These are phyloP conservation scores for Pectinophora gossypiella DNA, from an alignment of 1,140 invertebrate genomes.

Conservation along the genomic window DNA sequence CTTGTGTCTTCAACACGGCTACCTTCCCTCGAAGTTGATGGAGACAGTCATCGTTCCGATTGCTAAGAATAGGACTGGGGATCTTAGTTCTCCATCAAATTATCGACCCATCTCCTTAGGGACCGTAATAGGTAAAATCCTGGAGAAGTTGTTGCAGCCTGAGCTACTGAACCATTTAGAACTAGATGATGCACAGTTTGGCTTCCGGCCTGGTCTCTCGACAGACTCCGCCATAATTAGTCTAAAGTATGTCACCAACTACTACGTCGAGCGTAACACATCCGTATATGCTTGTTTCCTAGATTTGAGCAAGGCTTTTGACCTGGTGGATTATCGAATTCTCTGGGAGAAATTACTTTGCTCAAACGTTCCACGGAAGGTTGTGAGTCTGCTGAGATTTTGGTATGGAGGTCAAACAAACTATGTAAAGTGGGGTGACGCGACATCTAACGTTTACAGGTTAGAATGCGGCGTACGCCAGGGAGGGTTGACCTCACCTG, in stretches of 20 bases:
- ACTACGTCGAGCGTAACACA: background rate
- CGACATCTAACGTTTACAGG: background rate
- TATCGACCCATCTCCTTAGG: background rate
- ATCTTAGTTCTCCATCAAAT: background rate
- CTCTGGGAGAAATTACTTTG: background rate
- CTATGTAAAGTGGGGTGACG: background rate
- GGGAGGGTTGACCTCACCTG: conserved; percentile 1
- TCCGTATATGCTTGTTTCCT: too few relatives aligned
- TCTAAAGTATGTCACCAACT: background rate
- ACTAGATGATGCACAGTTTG: background rate
- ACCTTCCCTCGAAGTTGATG: background rate
- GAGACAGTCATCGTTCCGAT: background rate
- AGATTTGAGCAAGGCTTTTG: background rate
- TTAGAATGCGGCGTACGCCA: background rate
- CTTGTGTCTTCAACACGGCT: background rate
- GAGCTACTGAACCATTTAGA: background rate
- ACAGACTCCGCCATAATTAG: background rate
- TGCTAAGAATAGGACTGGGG: background rate
- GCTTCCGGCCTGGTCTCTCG: background rate
- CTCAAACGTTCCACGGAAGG: background rate
- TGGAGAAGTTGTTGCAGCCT: background rate
- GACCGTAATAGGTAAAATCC: background rate
- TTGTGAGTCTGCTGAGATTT: background rate
- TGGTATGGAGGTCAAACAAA: background rate
- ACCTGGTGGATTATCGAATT: background rate